These are phyloP conservation scores for Eretmocerus hayati DNA, from an alignment of 2,888 invertebrate species.

Conservation along the genomic window DNA sequence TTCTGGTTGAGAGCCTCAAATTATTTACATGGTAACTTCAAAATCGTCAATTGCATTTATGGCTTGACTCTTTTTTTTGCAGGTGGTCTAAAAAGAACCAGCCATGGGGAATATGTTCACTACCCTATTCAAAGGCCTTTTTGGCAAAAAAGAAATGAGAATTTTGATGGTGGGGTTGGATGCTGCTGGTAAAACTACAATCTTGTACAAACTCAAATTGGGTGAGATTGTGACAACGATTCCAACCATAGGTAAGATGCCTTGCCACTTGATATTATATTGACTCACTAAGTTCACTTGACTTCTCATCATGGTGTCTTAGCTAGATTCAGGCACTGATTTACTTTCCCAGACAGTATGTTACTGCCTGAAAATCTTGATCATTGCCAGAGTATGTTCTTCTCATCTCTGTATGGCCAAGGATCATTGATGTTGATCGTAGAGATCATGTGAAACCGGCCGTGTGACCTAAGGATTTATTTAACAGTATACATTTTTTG, in stretches of 20 bases:
- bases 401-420: neutral
- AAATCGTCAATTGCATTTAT: no score
- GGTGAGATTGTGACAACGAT: slow-evolving; percentile 99
- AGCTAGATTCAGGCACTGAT: no score
- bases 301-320: no score
- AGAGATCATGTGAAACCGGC: neutral
- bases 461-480: neutral
- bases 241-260: slow-evolving; percentile 91
- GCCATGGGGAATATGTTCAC: slow-evolving; percentile 97
- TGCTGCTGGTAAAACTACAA: slow-evolving; percentile 99
- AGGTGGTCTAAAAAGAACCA: slow-evolving; percentile 43
- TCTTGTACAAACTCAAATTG: slow-evolving; percentile 99
- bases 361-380: no score
- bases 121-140: slow-evolving; percentile 96
- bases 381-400: neutral
- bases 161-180: slow-evolving; percentile 99
- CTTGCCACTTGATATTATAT: no score
- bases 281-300: no score
- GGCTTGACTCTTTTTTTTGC: neutral
- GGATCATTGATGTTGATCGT: neutral
- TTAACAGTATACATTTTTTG: neutral
- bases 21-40: no score
- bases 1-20: no score
- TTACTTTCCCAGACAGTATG: no score
- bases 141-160: slow-evolving; percentile 99